Evolutionary conservation across 2,888 invertebrate species (phyloP).

Genomic region (Lycophotia porphyrea): DNA sequence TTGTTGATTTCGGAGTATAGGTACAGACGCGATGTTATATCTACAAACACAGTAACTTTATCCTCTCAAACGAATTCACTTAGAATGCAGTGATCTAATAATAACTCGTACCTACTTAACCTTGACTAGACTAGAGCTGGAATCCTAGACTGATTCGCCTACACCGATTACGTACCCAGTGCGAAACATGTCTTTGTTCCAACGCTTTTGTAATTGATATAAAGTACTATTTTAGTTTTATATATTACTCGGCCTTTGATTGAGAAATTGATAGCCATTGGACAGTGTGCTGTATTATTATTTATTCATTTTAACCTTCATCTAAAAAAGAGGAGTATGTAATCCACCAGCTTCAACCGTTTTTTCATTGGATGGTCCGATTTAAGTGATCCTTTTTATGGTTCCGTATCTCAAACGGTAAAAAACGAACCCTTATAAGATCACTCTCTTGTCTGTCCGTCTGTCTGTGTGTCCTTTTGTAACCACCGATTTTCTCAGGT

Average conservation of each 20-base stretch:
- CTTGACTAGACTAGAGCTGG: slow-evolving; percentile 20
- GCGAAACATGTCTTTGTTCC: slow-evolving; percentile 9
- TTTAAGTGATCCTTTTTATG: too few species aligned
- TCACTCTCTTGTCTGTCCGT: too few species aligned
- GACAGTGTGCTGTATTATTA: not conserved
- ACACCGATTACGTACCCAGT: slow-evolving; percentile 4
- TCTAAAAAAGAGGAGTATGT: too few species aligned
- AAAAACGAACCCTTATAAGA: too few species aligned
- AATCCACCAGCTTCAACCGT: too few species aligned
- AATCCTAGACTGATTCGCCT: slow-evolving; percentile 31
- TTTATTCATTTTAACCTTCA: too few species aligned
- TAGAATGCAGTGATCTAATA: slow-evolving; percentile 42
- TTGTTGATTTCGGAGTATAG: not conserved
- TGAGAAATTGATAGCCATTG: not conserved
- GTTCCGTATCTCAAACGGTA: too few species aligned
- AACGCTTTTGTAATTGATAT: slow-evolving; percentile 17
- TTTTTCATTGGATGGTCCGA: too few species aligned
- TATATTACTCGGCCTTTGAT: slow-evolving; percentile 4
- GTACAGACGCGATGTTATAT: not conserved
- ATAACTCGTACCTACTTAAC: slow-evolving; percentile 28
- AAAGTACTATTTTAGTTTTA: slow-evolving; percentile 1
- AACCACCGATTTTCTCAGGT: too few species aligned
- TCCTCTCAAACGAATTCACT: not conserved
- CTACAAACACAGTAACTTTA: not conserved
- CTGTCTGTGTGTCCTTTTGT: too few species aligned